Percentiles rank a stretch among this genome's conserved stretches.
Conservation (phyloP, 2,113 vertebrate species). For the Malurus melanocephalus region DNA sequence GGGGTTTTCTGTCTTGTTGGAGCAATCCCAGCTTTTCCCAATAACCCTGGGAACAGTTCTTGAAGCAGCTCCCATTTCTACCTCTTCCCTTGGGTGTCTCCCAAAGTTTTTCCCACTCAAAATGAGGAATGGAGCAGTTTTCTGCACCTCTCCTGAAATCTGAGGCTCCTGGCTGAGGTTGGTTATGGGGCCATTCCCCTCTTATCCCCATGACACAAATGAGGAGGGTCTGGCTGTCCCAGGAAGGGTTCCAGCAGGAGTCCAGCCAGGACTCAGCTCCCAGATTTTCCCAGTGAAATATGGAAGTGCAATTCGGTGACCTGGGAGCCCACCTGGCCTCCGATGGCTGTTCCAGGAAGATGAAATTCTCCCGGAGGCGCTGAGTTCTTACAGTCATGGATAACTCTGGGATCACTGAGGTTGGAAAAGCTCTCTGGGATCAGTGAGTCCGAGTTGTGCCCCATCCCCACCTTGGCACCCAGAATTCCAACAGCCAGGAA, state of each 20-base stretch:
- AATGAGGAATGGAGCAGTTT: not conserved
- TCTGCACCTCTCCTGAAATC: accelerated
- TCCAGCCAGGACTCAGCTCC: not conserved
- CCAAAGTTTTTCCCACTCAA: not conserved
- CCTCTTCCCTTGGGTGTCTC: not conserved
- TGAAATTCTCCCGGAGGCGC: not conserved
- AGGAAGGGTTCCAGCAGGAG: not conserved
- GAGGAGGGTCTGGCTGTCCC: not conserved
- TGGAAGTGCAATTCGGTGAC: not conserved
- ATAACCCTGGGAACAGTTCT: not conserved
- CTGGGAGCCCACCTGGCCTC: not conserved
- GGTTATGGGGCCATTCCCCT: not conserved
- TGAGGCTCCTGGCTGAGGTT: accelerated
- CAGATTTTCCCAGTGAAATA: not conserved
- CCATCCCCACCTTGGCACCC: accelerated
- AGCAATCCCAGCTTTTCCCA: no score
- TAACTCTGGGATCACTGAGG: accelerated
- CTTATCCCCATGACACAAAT: accelerated
- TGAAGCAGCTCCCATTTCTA: not conserved
- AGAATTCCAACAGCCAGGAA: accelerated
- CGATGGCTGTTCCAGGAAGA: not conserved
- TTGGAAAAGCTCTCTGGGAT: not conserved
- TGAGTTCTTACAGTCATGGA: accelerated
- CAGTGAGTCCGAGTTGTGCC: not conserved
- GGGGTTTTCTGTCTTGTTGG: not conserved